Evolutionary conservation across 2,888 invertebrate genomes (phyloP).

Genomic region (Netelia virgata): DNA sequence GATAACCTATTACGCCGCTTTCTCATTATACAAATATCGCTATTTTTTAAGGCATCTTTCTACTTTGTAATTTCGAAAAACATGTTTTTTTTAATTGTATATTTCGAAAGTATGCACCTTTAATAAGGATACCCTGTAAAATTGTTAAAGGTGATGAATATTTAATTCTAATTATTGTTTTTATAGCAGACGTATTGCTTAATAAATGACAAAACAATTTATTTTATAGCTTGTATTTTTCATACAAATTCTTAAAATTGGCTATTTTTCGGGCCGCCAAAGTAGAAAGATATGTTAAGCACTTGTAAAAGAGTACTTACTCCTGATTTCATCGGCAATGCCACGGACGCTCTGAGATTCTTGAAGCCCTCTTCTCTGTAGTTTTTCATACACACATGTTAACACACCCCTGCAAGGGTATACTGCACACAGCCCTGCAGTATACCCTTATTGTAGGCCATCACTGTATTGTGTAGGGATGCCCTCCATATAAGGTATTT

Average conservation of each 20-base stretch:
- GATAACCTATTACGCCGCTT: constrained; percentile 3
- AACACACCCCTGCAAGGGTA: constrained; percentile 12
- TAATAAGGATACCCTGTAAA: too few relatives aligned
- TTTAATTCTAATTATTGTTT: too few relatives aligned
- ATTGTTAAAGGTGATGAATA: too few relatives aligned
- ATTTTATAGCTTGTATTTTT: too few relatives aligned
- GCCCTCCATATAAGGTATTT: constrained; percentile 45
- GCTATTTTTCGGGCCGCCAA: too few relatives aligned
- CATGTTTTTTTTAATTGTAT: too few relatives aligned
- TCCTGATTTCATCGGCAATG: not conserved
- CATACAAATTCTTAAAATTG: too few relatives aligned
- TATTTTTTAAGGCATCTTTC: not conserved
- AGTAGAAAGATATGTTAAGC: too few relatives aligned
- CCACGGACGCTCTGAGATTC: not conserved
- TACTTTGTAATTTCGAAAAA: too few relatives aligned
- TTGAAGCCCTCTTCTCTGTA: constrained; percentile 23
- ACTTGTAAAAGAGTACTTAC: constrained; percentile 15
- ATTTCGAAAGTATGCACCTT: too few relatives aligned
- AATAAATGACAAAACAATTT: too few relatives aligned
- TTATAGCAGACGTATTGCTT: too few relatives aligned
- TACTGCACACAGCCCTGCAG: not conserved
- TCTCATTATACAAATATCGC: not conserved
- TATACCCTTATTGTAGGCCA: constrained; percentile 27
- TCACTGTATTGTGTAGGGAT: constrained; percentile 16
- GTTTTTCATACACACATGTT: constrained; percentile 23